phyloP scores from a whole-genome alignment of 2,113 vertebrate genomes.

The Chunga burmeisteri region DNA sequence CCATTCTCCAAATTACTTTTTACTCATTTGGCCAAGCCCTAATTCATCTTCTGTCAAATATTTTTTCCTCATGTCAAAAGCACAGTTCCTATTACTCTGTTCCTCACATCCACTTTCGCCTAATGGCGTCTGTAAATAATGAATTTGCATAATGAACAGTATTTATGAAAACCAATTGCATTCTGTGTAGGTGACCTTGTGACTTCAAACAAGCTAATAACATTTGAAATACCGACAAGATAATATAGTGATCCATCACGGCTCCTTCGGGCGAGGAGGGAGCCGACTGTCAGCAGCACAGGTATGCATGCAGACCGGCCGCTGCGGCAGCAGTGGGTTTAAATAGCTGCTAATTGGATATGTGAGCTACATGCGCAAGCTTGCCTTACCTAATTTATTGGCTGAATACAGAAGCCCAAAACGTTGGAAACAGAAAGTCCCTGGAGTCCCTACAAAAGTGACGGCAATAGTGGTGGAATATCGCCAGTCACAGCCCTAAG shows the following conservation, averaged over 20 bases:
- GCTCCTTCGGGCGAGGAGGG: not conserved
- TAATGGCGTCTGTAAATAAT: not conserved
- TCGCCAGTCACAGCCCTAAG: rapidly evolving
- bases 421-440: not conserved
- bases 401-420: not conserved
- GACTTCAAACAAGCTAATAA: not conserved
- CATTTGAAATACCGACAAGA: not conserved
- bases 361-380: rapidly evolving
- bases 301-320: rapidly evolving
- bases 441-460: not conserved
- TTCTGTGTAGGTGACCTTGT: not conserved
- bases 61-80: not conserved
- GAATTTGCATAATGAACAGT: constrained; percentile 6
- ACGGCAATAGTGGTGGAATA: rapidly evolving
- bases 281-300: rapidly evolving
- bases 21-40: not conserved
- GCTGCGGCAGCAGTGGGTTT: not conserved
- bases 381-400: not conserved
- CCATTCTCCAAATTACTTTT: not conserved
- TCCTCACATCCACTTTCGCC: not conserved
- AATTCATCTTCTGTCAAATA: not conserved
- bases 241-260: rapidly evolving
- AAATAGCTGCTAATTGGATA: not conserved
- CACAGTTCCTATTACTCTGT: not conserved
- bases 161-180: not conserved